phyloP scores from a whole-genome alignment of 2,797 vertebrate genomes.

The Brotula barbata region DNA sequence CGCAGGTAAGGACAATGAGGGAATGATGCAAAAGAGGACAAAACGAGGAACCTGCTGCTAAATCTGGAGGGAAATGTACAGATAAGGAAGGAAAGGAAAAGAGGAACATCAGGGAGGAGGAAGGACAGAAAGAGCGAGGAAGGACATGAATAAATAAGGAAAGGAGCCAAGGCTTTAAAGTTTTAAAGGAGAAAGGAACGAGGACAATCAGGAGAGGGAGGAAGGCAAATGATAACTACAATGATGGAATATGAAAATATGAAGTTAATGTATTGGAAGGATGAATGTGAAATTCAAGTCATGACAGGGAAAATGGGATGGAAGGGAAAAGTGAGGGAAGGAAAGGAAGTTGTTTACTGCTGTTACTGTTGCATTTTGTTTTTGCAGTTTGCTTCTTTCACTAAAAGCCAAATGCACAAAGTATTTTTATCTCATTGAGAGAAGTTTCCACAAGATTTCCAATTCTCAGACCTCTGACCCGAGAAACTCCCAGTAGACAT shows the following conservation, averaged over 20 bases:
- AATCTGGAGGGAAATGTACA: not conserved
- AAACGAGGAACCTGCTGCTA: not conserved
- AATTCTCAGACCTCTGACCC: no score
- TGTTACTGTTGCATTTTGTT: constrained; percentile 4
- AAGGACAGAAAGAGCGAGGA: not conserved
- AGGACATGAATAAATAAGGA: no score
- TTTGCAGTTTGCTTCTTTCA: constrained; percentile 13
- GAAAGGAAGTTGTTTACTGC: constrained; percentile 2
- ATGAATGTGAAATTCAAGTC: no score
- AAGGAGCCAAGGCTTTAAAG: no score
- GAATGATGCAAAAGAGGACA: not conserved
- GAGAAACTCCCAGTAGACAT: no score
- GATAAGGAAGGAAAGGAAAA: not conserved
- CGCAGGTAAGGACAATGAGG: constrained; percentile 82
- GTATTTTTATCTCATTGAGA: constrained; percentile 36
- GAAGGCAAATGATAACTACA: not conserved
- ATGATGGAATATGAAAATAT: no score
- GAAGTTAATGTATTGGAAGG: no score
- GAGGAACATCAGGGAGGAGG: not conserved
- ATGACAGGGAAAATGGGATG: not conserved
- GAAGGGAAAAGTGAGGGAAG: not conserved
- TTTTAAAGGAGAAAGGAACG: no score
- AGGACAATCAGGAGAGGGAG: not conserved
- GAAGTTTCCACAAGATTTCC: constrained; percentile 2
- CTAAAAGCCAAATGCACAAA: constrained; percentile 4